Percentiles rank a stretch among this genome's conserved stretches.
phyloP scores from a whole-genome alignment of 2,888 invertebrate genomes.

The Lochmaea crataegi region DNA sequence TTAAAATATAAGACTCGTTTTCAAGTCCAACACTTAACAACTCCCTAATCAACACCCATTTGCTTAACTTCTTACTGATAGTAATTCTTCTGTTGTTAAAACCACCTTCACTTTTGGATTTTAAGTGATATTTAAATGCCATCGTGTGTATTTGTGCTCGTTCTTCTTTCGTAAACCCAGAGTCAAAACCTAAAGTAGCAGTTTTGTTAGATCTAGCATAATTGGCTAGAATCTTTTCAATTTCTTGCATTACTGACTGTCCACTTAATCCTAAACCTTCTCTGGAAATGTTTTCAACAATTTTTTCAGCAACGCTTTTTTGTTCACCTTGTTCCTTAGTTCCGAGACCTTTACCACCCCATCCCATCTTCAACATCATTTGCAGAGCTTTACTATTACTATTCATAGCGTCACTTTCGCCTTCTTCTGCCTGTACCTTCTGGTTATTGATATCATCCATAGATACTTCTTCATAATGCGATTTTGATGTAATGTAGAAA shows the following conservation, averaged over 20 bases:
- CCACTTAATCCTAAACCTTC: constrained; percentile 52
- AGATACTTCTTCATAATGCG: constrained; percentile 51
- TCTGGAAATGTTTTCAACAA: constrained; percentile 52
- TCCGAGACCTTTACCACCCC: constrained; percentile 56
- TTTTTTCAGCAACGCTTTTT: constrained; percentile 51
- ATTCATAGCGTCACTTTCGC: constrained; percentile 40
- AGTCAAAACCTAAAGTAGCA: constrained; percentile 51
- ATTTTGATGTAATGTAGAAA: constrained; percentile 52
- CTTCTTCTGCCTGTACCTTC: constrained; percentile 21
- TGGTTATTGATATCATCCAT: constrained; percentile 43
- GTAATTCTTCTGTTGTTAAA: constrained; percentile 53
- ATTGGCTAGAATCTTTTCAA: constrained; percentile 52
- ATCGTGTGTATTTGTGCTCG: constrained; percentile 54
- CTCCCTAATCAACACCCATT: constrained; percentile 51
- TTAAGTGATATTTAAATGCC: constrained; percentile 51
- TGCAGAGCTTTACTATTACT: constrained; percentile 51
- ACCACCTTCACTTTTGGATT: constrained; percentile 55
- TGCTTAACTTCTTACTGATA: constrained; percentile 51
- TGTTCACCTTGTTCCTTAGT: constrained; percentile 53
- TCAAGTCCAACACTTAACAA: constrained; percentile 49
- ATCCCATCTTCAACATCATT: constrained; percentile 58
- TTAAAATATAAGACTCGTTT: constrained; percentile 50
- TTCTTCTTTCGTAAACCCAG: constrained; percentile 54
- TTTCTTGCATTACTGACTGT: constrained; percentile 49
- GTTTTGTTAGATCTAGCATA: constrained; percentile 52